Evolutionary conservation across 2,888 invertebrate genomes (phyloP).

Genomic region (Melieria omissa): DNA sequence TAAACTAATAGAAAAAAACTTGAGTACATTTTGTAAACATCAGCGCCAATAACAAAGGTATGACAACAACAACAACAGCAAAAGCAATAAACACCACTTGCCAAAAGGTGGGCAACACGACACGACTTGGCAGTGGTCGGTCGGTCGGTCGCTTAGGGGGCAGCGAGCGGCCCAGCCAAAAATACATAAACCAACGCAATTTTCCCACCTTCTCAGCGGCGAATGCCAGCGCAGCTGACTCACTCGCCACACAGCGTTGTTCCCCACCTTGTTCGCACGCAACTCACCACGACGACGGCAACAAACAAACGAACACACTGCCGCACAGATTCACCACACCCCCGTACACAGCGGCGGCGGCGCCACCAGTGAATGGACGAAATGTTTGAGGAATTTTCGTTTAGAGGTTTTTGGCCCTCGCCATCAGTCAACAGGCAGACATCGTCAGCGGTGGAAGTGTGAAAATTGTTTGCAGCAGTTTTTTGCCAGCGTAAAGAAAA

Average conservation of each 20-base stretch:
- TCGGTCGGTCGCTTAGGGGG: too few relatives aligned
- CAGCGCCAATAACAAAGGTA: too few relatives aligned
- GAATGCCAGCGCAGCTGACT: conserved; percentile 26
- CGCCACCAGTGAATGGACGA: neutral
- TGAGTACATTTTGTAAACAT: too few relatives aligned
- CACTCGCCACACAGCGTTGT: neutral
- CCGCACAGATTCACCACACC: conserved; percentile 17
- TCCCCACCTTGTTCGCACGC: too few relatives aligned
- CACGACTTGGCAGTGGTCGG: too few relatives aligned
- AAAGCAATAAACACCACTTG: too few relatives aligned
- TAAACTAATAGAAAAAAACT: too few relatives aligned
- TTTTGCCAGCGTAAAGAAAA: neutral
- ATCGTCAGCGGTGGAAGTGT: conserved; percentile 3
- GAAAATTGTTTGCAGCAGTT: neutral
- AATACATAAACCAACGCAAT: conserved; percentile 7
- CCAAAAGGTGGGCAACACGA: too few relatives aligned
- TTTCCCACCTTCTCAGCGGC: conserved; percentile 14
- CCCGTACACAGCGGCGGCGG: conserved; percentile 8
- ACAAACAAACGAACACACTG: too few relatives aligned
- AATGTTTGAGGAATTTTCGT: conserved; percentile 7
- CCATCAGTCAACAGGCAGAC: conserved; percentile 17
- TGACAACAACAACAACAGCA: too few relatives aligned
- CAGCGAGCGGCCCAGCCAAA: too few relatives aligned
- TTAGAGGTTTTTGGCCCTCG: conserved; percentile 17
- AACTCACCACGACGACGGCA: too few relatives aligned